Evolutionary conservation across 2,113 vertebrate genomes (phyloP), one percentile per base, ranked within the genome.

Genomic region (Alouatta palliata): DNA sequence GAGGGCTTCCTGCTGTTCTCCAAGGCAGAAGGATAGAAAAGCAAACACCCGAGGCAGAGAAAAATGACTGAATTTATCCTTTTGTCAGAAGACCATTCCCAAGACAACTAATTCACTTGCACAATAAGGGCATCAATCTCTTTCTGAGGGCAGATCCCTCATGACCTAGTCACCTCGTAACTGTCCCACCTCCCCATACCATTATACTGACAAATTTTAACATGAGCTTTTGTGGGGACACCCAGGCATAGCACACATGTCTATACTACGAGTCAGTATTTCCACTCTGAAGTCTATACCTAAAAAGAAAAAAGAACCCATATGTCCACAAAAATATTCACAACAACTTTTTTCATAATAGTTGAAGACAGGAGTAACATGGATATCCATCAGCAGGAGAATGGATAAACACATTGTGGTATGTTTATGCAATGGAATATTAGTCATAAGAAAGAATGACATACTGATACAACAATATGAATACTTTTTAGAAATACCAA

Each of bases 161-260:
- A 40, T 40, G 37, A 13, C 1, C 20, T 40, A 40, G 11, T 73
- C 70, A 40, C 47, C 3, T 49, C 47, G 13, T 73, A 73, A 23
- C 11, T n/a, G 20, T 73, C 70, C 37, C 37, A 75, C 37, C 23
- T 14, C 11, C 5, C 12, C 27, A 43, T 75, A 21, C 37, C 40
- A 43, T 75, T 14, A 27, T 12, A 73, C 2, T 73, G 70, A 37
- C 21, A 73, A 40, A 73, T 40, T 73, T 73, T 37, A 73, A 73
- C 10, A 40, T 40, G 37, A 73, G 20, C 11, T 73, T 40, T 11
- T 1, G 10, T 40, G 70, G 37, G n/a, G 58, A 73, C 70, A 3
- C 0, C 5, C 4, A 73, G 23, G 37, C 20, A 13, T 75, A 43
- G 37, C 21, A 58, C 17, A 8, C 49, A 27, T 6, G 2, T 47